phyloP scores from a whole-genome alignment of 2,797 vertebrate genomes.

The Etheostoma nigrum region DNA sequence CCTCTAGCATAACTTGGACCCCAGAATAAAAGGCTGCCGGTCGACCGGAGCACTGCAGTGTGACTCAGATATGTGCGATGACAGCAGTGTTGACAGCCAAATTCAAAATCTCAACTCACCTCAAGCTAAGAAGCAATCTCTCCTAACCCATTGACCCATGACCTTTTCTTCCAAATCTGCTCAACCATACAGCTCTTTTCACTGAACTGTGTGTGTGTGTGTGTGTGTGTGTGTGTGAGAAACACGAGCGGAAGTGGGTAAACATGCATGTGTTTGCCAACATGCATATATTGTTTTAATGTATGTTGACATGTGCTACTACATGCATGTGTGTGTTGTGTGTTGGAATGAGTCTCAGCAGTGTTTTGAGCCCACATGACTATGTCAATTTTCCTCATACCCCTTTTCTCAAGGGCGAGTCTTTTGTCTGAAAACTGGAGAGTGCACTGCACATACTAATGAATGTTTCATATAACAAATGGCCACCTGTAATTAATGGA shows the following conservation, averaged over 20 bases:
- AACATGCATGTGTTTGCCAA: not conserved
- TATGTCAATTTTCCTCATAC: constrained; percentile 35
- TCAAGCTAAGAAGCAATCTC: constrained; percentile 19
- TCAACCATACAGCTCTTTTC: constrained; percentile 9
- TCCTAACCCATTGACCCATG: constrained; percentile 11
- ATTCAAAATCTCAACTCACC: constrained; percentile 26
- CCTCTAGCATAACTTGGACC: not conserved
- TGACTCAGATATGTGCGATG: constrained; percentile 5
- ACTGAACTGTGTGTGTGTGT: not conserved
- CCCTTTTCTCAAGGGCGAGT: constrained; percentile 5
- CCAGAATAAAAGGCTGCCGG: not conserved
- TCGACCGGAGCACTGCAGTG: not conserved
- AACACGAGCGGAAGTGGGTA: not conserved
- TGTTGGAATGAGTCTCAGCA: not conserved
- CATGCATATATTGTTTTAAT: not conserved
- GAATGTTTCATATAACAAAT: constrained; percentile 21
- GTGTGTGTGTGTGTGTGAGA: not conserved
- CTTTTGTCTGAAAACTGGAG: constrained; percentile 32
- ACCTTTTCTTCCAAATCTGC: constrained; percentile 22
- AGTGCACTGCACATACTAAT: constrained; percentile 29
- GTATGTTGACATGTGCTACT: not conserved
- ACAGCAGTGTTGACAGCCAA: not conserved
- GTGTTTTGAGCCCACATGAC: constrained; percentile 8
- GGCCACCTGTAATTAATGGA: constrained; percentile 25
- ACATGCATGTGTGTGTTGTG: not conserved